phyloP scores from a whole-genome alignment of 1,140 invertebrate species.

The Pachypeltis micranthus region DNA sequence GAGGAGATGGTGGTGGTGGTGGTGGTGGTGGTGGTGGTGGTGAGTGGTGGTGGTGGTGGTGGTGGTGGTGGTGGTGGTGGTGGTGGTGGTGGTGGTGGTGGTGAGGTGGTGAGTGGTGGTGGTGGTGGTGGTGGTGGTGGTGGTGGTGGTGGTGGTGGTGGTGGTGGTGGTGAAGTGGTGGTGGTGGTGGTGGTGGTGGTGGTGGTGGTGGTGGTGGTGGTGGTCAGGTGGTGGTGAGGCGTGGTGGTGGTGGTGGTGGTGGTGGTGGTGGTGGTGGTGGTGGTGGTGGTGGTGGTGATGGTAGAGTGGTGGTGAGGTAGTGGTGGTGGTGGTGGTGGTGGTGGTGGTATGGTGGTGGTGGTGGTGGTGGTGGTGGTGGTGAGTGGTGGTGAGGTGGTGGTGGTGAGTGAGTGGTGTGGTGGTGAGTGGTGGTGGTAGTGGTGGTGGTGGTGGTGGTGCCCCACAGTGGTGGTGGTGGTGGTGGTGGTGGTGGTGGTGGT shows the following conservation, averaged over 20 bases:
- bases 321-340: constrained; percentile 1
- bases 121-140: constrained; percentile 2
- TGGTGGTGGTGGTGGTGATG: constrained; percentile 8
- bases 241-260: neutral
- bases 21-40: no score
- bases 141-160: neutral
- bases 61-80: neutral
- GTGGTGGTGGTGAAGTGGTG: neutral
- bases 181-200: no score
- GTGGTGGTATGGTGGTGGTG: no score
- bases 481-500: no score
- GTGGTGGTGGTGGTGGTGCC: neutral
- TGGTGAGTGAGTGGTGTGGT: no score
- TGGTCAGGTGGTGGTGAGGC: neutral
- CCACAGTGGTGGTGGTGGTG: neutral
- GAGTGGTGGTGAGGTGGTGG: no score
- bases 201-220: neutral
- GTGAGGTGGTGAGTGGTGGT: no score
- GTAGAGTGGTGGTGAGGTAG: neutral
- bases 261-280: constrained; percentile 3
- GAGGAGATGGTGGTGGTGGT: neutral
- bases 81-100: no score
- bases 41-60: no score
- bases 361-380: no score
- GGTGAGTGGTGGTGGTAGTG: no score